Conservation (phyloP, 2,888 invertebrate genomes). For the Aradus depressus region DNA sequence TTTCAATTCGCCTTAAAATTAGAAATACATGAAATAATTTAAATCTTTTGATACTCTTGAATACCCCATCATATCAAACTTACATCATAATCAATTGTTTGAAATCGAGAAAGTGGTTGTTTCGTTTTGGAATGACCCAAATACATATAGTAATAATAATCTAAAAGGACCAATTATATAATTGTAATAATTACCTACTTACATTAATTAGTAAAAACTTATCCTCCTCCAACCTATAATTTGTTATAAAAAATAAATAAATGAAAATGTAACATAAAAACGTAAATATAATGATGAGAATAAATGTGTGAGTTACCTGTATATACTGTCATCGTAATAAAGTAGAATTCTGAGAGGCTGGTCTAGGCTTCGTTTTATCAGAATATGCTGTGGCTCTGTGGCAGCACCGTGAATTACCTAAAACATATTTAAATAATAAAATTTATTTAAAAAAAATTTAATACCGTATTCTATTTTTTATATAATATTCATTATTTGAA, state of each 20-base stretch:
- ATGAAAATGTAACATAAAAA: not conserved
- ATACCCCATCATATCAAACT: too few relatives aligned
- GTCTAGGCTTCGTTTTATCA: slow-evolving; percentile 66
- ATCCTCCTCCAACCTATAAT: slow-evolving; percentile 61
- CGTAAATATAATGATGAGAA: not conserved
- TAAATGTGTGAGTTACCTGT: slow-evolving; percentile 47
- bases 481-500: not conserved
- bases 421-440: slow-evolving; percentile 31
- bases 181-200: slow-evolving; percentile 42
- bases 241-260: not conserved
- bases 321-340: slow-evolving; percentile 78
- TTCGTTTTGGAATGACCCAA: too few relatives aligned
- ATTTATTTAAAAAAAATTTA: not conserved
- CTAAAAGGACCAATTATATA: slow-evolving; percentile 3
- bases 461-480: not conserved
- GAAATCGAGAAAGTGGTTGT: too few relatives aligned
- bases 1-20: too few relatives aligned
- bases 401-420: slow-evolving; percentile 75
- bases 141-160: slow-evolving; percentile 4
- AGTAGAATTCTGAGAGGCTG: slow-evolving; percentile 75
- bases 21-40: too few relatives aligned
- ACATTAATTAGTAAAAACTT: slow-evolving; percentile 83
- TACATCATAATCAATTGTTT: too few relatives aligned
- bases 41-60: too few relatives aligned
- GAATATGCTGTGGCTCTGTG: slow-evolving; percentile 63